These are phyloP conservation scores for Triops cancriformis DNA, from an alignment of 1,140 invertebrate genomes.

Conservation along the genomic window DNA sequence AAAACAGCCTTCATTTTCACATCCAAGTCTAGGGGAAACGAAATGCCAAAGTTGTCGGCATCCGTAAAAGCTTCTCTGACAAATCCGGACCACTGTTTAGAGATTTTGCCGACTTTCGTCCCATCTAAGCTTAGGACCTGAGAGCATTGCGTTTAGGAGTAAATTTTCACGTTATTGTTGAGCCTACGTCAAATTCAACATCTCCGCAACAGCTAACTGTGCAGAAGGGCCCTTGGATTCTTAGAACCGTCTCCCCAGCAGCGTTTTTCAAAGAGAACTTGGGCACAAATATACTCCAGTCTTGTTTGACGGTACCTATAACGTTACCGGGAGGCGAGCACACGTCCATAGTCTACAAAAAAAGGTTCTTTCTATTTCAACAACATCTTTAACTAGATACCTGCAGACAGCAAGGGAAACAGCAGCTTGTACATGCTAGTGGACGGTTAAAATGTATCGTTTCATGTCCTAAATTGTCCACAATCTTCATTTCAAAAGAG, in stretches of 20 bases:
- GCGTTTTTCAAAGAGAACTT: slow-evolving; percentile 70
- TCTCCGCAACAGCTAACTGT: slow-evolving; percentile 71
- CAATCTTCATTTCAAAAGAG: slow-evolving; percentile 76
- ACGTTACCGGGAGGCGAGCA: slow-evolving; percentile 58
- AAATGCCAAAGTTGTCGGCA: slow-evolving; percentile 43
- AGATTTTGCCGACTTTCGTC: slow-evolving; percentile 40
- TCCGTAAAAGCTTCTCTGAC: slow-evolving; percentile 43
- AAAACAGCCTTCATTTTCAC: slow-evolving; percentile 42
- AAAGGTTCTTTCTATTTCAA: slow-evolving; percentile 1
- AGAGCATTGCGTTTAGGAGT: background rate
- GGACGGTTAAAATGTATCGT: slow-evolving; percentile 66
- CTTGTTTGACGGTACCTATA: slow-evolving; percentile 70
- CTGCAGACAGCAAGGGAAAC: slow-evolving; percentile 76
- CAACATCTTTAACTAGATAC: slow-evolving; percentile 37
- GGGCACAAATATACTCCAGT: slow-evolving; percentile 72
- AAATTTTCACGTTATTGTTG: background rate
- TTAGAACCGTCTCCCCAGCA: slow-evolving; percentile 62
- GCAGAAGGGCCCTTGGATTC: slow-evolving; percentile 75
- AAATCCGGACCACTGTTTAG: slow-evolving; percentile 43
- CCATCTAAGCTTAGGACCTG: slow-evolving; percentile 33
- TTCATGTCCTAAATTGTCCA: slow-evolving; percentile 67
- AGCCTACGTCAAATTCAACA: slow-evolving; percentile 55
- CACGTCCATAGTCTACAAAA: slow-evolving; percentile 55
- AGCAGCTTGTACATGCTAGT: slow-evolving; percentile 65
- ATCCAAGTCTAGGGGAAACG: slow-evolving; percentile 42